phyloP scores from a whole-genome alignment of 1,140 invertebrate genomes.

The Tigriopus japonicus region DNA sequence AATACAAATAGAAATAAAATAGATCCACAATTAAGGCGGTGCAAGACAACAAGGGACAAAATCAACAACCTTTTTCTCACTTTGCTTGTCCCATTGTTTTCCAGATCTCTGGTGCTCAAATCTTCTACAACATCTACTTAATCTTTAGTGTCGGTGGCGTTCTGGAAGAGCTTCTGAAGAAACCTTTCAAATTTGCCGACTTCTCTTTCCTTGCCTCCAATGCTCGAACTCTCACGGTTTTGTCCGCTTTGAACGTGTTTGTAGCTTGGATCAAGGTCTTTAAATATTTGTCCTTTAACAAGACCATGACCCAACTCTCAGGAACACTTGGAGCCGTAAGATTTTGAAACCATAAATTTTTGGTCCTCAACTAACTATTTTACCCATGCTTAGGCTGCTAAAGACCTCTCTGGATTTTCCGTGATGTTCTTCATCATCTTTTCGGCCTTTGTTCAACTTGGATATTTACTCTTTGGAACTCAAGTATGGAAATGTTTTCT shows the following conservation, averaged over 20 bases:
- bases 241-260: not conserved
- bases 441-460: constrained; percentile 49
- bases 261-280: constrained; percentile 28
- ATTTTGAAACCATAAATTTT: not conserved
- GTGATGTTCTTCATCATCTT: constrained; percentile 63
- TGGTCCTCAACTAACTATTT: not conserved
- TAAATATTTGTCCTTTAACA: constrained; percentile 52
- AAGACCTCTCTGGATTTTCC: constrained; percentile 48
- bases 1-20: too few species aligned
- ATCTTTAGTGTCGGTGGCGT: not conserved
- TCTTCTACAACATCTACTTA: not conserved
- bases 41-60: too few species aligned
- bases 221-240: not conserved
- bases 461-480: constrained; percentile 43
- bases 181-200: not conserved
- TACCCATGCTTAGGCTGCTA: constrained; percentile 34
- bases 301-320: constrained; percentile 52
- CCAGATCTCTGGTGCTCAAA: constrained; percentile 1
- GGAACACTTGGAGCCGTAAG: constrained; percentile 33
- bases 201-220: not conserved
- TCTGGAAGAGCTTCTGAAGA: not conserved
- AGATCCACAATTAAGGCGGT: too few species aligned
- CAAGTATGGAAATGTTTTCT: constrained; percentile 26
- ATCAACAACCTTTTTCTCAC: too few species aligned
- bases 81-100: too few species aligned